A percentile compares a stretch with the other conserved stretches of the same genome.
Evolutionary conservation across 2,888 invertebrate species (phyloP).

Genomic region (Zootermopsis nevadensis): DNA sequence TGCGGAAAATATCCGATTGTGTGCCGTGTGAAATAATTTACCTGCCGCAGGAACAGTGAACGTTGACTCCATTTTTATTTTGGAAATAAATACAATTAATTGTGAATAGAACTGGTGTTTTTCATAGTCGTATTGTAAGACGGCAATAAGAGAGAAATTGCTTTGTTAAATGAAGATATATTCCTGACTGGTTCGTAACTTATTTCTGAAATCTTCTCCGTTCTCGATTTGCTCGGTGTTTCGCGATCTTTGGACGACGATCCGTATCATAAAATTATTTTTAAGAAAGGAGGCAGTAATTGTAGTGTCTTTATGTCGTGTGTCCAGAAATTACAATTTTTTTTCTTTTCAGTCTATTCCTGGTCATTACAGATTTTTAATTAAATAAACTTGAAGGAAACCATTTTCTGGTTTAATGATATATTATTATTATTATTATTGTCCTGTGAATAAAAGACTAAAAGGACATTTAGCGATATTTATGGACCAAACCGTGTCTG

Average conservation of each 20-base stretch:
- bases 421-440: background rate
- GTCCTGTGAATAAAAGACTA: background rate
- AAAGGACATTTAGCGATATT: no score
- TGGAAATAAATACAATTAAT: background rate
- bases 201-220: background rate
- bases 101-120: background rate
- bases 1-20: no score
- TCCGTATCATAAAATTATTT: background rate
- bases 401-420: background rate
- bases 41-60: background rate
- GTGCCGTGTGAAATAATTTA: background rate
- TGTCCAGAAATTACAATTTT: no score
- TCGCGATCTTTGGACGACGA: background rate
- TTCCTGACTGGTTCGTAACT: background rate
- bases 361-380: background rate
- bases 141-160: background rate
- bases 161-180: background rate
- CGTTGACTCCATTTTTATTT: background rate
- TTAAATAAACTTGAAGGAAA: background rate
- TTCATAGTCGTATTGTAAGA: background rate
- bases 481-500: no score
- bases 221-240: background rate
- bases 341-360: background rate
- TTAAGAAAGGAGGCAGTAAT: background rate
- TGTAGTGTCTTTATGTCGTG: background rate